Conservation (phyloP, 2,113 vertebrate species). For the Puma concolor region DNA sequence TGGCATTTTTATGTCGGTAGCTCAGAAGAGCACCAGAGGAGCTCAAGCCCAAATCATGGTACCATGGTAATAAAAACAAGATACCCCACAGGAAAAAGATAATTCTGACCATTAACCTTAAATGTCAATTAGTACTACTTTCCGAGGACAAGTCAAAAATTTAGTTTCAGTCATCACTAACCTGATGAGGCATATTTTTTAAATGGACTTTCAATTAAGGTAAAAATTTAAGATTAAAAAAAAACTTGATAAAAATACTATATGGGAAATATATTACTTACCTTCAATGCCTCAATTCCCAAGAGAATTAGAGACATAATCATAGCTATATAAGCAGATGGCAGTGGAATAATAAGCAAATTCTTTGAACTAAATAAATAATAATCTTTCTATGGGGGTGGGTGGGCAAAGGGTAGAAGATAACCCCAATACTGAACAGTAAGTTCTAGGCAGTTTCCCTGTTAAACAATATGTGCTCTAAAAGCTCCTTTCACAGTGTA, state of each 20-base stretch:
- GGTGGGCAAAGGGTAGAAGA: not conserved
- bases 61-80: conserved; percentile 68
- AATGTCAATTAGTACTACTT: conserved; percentile 58
- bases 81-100: conserved; percentile 47
- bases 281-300: not conserved
- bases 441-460: not conserved
- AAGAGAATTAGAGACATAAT: not conserved
- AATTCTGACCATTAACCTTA: conserved; percentile 69
- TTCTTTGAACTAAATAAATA: conserved; percentile 48
- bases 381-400: not conserved
- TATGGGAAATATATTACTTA: not conserved
- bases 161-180: not conserved
- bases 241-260: conserved; percentile 16
- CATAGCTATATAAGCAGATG: not conserved
- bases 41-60: conserved; percentile 39
- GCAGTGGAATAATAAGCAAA: not conserved
- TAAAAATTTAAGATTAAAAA: not conserved
- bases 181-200: not conserved
- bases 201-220: not conserved
- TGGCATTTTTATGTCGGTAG: conserved; percentile 60
- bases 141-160: conserved; percentile 53
- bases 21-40: not conserved
- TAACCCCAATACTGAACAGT: not conserved
- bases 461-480: not conserved
- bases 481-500: not conserved